A percentile compares a stretch with the other conserved stretches of the same genome.
These are phyloP conservation scores for Lamellibrachia columna DNA, from an alignment of 2,888 invertebrate species.

Conservation along the genomic window DNA sequence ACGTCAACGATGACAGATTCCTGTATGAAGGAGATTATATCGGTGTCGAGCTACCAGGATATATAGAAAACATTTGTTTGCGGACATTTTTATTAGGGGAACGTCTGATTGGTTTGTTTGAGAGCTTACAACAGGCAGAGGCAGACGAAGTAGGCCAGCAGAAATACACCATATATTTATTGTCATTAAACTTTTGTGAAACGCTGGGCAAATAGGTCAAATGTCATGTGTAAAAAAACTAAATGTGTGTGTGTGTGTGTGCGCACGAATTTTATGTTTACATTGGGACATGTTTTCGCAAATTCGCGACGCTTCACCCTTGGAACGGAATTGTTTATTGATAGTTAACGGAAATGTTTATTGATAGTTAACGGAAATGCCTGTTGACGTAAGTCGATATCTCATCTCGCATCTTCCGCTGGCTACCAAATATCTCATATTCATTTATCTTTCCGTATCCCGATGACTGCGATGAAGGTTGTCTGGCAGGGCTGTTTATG, in stretches of 20 bases:
- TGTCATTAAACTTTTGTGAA: no score
- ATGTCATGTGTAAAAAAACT: no score
- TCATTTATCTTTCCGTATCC: neutral
- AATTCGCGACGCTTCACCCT: neutral
- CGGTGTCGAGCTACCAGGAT: no score
- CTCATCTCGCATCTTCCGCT: constrained; percentile 4
- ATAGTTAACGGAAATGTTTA: neutral
- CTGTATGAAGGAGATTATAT: no score
- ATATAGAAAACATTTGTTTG: no score
- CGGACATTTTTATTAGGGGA: no score
- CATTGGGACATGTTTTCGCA: neutral
- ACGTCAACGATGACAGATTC: no score
- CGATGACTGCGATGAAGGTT: neutral
- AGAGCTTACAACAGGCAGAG: no score
- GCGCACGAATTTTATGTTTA: neutral
- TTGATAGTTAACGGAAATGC: neutral
- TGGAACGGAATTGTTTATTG: neutral
- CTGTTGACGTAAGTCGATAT: neutral
- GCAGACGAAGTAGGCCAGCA: no score
- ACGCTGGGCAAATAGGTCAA: no score
- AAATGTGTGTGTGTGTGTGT: neutral
- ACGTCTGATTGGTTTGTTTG: no score
- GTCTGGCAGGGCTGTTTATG: neutral
- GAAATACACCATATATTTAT: no score
- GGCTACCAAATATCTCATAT: neutral